These are phyloP conservation scores for Invenusta paracnida DNA, from an alignment of 2,888 invertebrate genomes.

Conservation along the genomic window DNA sequence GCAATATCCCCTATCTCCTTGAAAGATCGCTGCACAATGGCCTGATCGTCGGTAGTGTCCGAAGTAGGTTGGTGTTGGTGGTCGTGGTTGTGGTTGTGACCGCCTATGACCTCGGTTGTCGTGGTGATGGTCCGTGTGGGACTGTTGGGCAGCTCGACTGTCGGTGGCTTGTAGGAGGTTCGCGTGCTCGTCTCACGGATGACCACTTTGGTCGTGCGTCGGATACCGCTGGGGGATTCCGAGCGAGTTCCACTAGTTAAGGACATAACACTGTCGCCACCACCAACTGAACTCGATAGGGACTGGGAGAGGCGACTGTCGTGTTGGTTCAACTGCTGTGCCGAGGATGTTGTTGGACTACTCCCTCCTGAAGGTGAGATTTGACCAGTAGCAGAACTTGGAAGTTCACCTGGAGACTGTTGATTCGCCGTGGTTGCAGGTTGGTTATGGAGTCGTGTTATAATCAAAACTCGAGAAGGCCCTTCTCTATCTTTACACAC, in stretches of 20 bases:
- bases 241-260: not conserved
- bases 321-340: too few species aligned
- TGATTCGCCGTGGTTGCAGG: too few species aligned
- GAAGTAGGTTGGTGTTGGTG: too few species aligned
- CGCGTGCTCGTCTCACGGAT: constrained; percentile 1
- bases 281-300: not conserved
- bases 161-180: constrained; percentile 17
- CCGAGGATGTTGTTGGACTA: too few species aligned
- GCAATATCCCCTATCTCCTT: constrained; percentile 10
- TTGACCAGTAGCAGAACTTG: too few species aligned
- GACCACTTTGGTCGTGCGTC: constrained; percentile 16
- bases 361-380: too few species aligned
- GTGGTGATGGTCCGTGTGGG: not conserved
- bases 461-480: too few species aligned
- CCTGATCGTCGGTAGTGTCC: not conserved
- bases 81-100: not conserved
- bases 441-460: not conserved
- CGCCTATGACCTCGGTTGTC: not conserved
- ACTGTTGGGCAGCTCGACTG: not conserved
- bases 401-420: too few species aligned
- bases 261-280: not conserved
- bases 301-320: not conserved
- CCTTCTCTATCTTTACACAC: too few species aligned
- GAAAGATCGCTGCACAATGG: constrained; percentile 1
- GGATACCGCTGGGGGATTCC: constrained; percentile 7